Evolutionary conservation across 2,113 vertebrate genomes (phyloP).

Genomic region (Labeo rohita): DNA sequence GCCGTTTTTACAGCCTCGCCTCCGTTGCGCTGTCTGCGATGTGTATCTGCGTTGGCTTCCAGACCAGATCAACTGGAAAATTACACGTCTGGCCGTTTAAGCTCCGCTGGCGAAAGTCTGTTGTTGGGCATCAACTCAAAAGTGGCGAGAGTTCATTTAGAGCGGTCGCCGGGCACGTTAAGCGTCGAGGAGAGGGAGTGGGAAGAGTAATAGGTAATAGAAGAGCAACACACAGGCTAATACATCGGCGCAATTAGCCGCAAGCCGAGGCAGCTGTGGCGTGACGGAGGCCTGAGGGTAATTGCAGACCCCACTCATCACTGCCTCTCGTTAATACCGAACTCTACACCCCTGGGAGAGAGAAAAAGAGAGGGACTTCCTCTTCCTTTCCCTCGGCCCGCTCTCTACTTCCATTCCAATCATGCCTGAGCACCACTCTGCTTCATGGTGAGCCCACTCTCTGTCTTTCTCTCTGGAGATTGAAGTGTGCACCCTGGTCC

Average conservation of each 20-base stretch:
- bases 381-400: neutral
- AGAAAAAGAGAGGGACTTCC: neutral
- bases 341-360: slow-evolving; percentile 1
- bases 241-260: slow-evolving; percentile 39
- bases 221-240: slow-evolving; percentile 31
- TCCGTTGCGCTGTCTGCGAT: neutral
- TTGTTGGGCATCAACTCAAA: slow-evolving; percentile 36
- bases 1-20: neutral
- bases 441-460: slow-evolving; percentile 15
- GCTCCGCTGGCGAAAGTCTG: slow-evolving; percentile 55
- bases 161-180: neutral
- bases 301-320: slow-evolving; percentile 56
- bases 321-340: slow-evolving; percentile 52
- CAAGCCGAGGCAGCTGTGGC: slow-evolving; percentile 36
- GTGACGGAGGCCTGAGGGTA: slow-evolving; percentile 51
- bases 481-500: slow-evolving; percentile 19
- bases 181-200: slow-evolving; percentile 10
- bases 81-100: slow-evolving; percentile 68
- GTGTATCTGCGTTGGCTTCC: neutral
- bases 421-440: slow-evolving; percentile 32
- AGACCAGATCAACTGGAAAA: slow-evolving; percentile 70
- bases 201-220: slow-evolving; percentile 23
- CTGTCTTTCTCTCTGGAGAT: slow-evolving; percentile 15
- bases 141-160: slow-evolving; percentile 49
- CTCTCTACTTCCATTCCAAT: slow-evolving; percentile 32